These are phyloP conservation scores for Xyrauchen texanus DNA, from an alignment of 2,113 vertebrate species.

Conservation along the genomic window DNA sequence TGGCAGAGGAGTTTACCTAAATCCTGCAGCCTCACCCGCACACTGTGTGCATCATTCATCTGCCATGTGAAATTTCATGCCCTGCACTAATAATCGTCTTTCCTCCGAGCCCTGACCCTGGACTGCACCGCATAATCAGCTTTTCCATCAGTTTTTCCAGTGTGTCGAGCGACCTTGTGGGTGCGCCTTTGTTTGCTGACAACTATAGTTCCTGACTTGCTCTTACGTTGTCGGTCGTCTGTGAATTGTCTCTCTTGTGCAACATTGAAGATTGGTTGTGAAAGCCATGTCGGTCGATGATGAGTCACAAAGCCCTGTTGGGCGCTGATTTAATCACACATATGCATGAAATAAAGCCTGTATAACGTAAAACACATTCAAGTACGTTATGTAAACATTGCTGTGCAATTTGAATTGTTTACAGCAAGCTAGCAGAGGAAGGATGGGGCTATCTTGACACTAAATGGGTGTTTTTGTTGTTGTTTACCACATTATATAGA, in stretches of 20 bases:
- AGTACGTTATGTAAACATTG: too few relatives aligned
- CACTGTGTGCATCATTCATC: conserved; percentile 14
- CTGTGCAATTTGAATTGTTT: too few relatives aligned
- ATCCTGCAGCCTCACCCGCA: not conserved
- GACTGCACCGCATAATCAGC: conserved; percentile 80
- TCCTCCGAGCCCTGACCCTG: conserved; percentile 73
- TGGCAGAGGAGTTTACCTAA: not conserved
- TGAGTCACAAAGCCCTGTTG: conserved; percentile 51
- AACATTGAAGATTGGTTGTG: conserved; percentile 70
- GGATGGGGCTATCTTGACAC: not conserved
- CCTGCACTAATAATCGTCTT: conserved; percentile 72
- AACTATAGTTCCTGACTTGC: conserved; percentile 20
- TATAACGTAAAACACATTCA: not conserved
- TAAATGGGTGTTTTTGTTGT: not conserved
- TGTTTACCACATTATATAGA: not conserved
- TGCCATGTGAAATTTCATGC: conserved; percentile 78
- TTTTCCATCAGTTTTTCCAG: conserved; percentile 76
- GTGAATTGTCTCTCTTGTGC: conserved; percentile 57
- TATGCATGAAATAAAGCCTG: not conserved
- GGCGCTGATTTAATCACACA: not conserved
- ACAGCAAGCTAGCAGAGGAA: not conserved
- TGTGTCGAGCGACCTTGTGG: conserved; percentile 69
- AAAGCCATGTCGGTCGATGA: conserved; percentile 70
- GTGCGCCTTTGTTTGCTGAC: conserved; percentile 71
- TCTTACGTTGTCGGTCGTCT: conserved; percentile 12